Evolutionary conservation across 2,113 vertebrate species (phyloP), one percentile per base, ranked within the genome.

Genomic region (Ariopsis seemanni): DNA sequence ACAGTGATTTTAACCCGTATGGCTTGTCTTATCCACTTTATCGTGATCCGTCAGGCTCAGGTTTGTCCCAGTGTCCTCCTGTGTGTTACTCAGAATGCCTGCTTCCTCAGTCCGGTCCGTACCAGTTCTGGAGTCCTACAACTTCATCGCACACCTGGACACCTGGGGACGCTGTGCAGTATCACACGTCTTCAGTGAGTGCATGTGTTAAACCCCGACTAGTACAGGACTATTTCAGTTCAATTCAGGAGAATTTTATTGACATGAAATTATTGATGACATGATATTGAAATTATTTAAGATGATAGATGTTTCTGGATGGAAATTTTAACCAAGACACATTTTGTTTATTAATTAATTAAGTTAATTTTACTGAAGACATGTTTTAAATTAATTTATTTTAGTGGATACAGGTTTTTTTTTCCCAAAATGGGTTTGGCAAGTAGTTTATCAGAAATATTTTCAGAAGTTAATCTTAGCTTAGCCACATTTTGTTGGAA

Each of bases 121-220:
- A 74, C 86, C 55, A 89, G 74, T 53, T 30, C 48, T 60, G 62
- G 58, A 62, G 17, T 86, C 77, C 85, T 55, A 74, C 67, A 83
- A 80, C 85, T 75, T 1, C 74, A n/a, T 11, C 55, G 55, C 60
- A 27, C 34, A 8, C 57, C n/a, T 90, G 88, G 90, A 65, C 89
- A 74, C 58, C 85, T 53, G 82, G 88, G 2, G 91, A 89, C 27
- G 78, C 87, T 60, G 42, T 85, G 84, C 83, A 88, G 52, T 92
- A 85, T 85, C 87, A 81, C 63, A 87, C 90, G 79, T 82, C 90
- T 85, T 88, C 83, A 55, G 93, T 93, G 75, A 91, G 92, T 91
- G 83, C 30, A 75, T 6, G 50, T 8, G 3, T 5, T 52, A 20
- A 15, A 62, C n/a, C 5, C 8, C 15, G 7, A 0, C 15, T 18